Conservation (phyloP, 2,797 vertebrate species). For the Hephaestus fuliginosus region DNA sequence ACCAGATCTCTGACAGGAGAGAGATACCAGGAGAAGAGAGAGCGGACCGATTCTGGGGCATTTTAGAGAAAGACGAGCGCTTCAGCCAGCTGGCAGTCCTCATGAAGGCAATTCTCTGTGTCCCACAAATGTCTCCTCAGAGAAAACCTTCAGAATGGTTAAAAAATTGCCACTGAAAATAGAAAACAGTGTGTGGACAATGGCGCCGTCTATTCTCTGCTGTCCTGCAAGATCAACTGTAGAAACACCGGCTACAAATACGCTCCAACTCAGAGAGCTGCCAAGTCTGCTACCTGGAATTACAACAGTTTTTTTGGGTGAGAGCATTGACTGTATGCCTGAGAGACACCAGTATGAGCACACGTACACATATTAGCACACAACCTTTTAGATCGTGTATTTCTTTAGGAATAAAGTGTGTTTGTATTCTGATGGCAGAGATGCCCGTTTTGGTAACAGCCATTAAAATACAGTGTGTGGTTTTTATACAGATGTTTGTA, state of each 20-base stretch:
- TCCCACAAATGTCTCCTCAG: constrained; percentile 55
- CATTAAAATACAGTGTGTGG: not conserved
- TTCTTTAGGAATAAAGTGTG: not conserved
- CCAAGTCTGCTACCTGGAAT: constrained; percentile 35
- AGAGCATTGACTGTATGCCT: not conserved
- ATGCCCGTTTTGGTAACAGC: not conserved
- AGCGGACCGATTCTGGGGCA: constrained; percentile 46
- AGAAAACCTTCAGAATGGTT: constrained; percentile 38
- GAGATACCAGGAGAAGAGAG: constrained; percentile 19
- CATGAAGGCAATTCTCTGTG: constrained; percentile 44
- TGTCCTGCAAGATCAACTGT: constrained; percentile 22
- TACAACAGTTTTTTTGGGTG: constrained; percentile 19
- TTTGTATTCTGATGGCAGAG: not conserved
- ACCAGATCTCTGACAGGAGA: constrained; percentile 43
- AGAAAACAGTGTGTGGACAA: constrained; percentile 30
- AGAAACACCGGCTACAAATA: constrained; percentile 32
- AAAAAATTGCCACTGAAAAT: constrained; percentile 44
- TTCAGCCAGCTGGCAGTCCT: constrained; percentile 59
- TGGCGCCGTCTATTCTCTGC: constrained; percentile 10
- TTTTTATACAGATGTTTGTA: not conserved
- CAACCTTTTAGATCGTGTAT: not conserved
- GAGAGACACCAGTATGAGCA: not conserved
- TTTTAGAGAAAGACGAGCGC: constrained; percentile 44
- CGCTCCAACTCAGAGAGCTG: not conserved
- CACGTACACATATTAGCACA: not conserved